Base-by-base conservation (phyloP, 2,113 vertebrate genomes). In the Hiodon alosoides region DNA sequence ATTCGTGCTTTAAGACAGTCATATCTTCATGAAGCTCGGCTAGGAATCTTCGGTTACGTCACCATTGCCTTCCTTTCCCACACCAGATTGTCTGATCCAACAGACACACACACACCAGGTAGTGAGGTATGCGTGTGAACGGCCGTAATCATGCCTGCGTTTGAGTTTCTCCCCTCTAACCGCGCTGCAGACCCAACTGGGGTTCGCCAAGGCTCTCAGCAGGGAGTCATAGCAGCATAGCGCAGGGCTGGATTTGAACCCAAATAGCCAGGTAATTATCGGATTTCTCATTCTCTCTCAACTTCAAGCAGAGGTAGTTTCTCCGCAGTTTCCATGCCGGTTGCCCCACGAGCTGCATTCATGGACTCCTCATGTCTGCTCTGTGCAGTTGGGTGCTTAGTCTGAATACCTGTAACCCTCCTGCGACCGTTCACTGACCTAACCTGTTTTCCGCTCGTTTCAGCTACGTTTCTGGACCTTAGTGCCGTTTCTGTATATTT, bases 221-320 rank as follows among this genome's bases (percentile, higher is more conserved):
- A 75, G 55, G 69, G 74, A 75, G 66, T 69, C 74, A 74, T 47
- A 53, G 47, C 17, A 55, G 60, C 74, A 74, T 47, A 53, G 47
- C 17, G 10, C 69, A 5, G 59, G 69, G 72, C 69, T 70, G 72
- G 72, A 62, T 72, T 66, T 71, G 5, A n/a, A 69, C 70, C 64
- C 55, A 62, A 76, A 76, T 66, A 76, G 69, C 69, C 69, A 4
- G 6, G 46, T 66, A 72, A 76, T 79, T 79, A 76, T 76, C 64
- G 58, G 75, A 76, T 72, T 71, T 77, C 62, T 78, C 48, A 74
- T 64, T 78, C 70, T 61, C 65, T 73, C 14, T 72, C 64, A 68
- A 31, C 62, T 57, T 52, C 13, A 46, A 62, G 50, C 61, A 17
- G n/a, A 31, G 60, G 9, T 62, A 71, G 13, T 17, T 67, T 79